Evolutionary conservation across 2,797 vertebrate species (phyloP).

Genomic region (Catamblyrhynchus diadema): DNA sequence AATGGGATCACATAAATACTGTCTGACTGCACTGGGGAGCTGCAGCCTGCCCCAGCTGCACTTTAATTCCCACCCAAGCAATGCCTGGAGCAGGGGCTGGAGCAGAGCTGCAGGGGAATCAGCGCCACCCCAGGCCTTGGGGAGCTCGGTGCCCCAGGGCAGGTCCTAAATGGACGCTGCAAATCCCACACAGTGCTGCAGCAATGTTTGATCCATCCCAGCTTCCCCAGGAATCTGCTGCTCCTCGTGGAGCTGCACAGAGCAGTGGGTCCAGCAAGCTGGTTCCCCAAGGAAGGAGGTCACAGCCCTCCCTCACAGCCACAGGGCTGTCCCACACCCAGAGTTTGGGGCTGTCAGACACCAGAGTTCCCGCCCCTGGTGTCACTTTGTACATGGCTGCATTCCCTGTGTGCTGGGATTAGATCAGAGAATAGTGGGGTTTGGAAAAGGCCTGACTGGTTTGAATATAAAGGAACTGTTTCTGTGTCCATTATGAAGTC

Average conservation of each 20-base stretch:
- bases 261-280: rapidly evolving
- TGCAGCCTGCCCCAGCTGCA: neutral
- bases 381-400: rapidly evolving
- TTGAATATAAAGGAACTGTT: neutral
- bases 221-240: rapidly evolving
- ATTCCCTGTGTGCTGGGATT: rapidly evolving
- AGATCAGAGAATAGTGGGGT: neutral
- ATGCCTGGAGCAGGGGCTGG: neutral
- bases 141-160: neutral
- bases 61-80: neutral
- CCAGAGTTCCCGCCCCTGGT: neutral
- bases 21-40: neutral
- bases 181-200: neutral
- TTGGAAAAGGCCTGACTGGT: neutral
- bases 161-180: rapidly evolving
- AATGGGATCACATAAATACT: neutral
- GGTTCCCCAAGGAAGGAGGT: rapidly evolving
- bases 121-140: rapidly evolving
- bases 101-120: neutral
- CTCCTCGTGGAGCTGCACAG: rapidly evolving
- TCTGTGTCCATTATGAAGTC: neutral
- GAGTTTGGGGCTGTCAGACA: neutral
- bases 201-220: neutral
- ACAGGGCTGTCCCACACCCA: neutral
- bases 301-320: rapidly evolving